Evolutionary conservation across 92 coral and sea anemone genomes (phyloP).

Genomic region (Siderastrea siderea): DNA sequence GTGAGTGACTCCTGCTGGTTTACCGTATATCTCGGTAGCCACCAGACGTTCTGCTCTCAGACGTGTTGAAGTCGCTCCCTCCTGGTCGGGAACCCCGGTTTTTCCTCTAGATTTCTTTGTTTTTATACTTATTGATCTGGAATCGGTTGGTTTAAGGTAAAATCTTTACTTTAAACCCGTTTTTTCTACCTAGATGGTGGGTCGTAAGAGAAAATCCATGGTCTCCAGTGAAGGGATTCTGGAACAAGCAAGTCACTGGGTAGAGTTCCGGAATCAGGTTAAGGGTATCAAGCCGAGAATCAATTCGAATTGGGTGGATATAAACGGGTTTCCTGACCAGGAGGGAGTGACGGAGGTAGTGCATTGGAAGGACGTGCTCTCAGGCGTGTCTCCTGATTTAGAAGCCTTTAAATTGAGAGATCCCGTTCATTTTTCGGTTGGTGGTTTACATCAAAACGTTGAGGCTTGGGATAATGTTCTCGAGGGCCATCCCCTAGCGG

Average conservation of each 20-base stretch:
- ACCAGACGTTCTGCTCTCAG: constrained; percentile 34
- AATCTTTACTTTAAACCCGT: neutral
- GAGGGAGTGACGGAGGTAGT: constrained; percentile 4
- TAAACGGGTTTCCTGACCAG: constrained; percentile 2
- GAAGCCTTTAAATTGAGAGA: neutral
- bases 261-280: constrained; percentile 9
- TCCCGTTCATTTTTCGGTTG: constrained; percentile 4
- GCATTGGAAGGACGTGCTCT: constrained; percentile 8
- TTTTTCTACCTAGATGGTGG: neutral
- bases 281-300: neutral
- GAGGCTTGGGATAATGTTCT: constrained; percentile 16
- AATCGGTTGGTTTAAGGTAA: neutral
- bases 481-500: constrained; percentile 34
- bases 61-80: constrained; percentile 48
- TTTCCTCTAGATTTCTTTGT: neutral
- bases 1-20: constrained; percentile 39
- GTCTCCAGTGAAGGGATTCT: neutral
- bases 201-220: neutral
- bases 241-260: constrained; percentile 11
- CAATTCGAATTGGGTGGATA: neutral
- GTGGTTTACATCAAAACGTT: constrained; percentile 40
- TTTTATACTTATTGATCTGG: neutral
- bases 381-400: constrained; percentile 8
- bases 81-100: constrained; percentile 54
- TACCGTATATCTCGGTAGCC: constrained; percentile 23